These are phyloP conservation scores for Neogale vison DNA, from an alignment of 2,113 vertebrate species.

Conservation along the genomic window DNA sequence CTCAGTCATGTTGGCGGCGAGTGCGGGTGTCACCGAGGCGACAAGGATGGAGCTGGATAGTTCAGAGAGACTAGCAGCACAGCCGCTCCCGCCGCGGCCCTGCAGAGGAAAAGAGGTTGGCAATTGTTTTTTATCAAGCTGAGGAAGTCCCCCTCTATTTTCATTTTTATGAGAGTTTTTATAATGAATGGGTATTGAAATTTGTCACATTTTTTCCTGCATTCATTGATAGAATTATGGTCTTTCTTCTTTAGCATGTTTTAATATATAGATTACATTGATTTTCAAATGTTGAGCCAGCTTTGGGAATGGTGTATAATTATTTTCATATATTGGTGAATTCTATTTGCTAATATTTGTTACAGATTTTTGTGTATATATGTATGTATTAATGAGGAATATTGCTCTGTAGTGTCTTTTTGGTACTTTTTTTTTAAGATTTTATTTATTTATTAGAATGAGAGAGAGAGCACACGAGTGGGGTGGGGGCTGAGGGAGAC, in stretches of 20 bases:
- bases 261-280: background rate
- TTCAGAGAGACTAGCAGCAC: no score
- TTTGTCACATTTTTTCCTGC: background rate
- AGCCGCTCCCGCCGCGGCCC: no score
- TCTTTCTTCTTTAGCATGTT: background rate
- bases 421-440: background rate
- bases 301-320: background rate
- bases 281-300: slow-evolving; percentile 15
- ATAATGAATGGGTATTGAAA: background rate
- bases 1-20: no score
- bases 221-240: background rate
- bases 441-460: background rate
- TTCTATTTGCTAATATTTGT: background rate
- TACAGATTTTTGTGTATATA: background rate
- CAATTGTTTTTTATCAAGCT: background rate
- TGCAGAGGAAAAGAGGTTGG: no score
- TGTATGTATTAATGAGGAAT: background rate
- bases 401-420: background rate
- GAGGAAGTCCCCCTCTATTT: background rate
- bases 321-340: background rate
- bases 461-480: no score
- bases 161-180: background rate
- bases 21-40: no score
- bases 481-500: no score
- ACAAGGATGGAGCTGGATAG: no score